Percentiles rank a stretch among this genome's conserved stretches.
Evolutionary conservation across 2,797 vertebrate species (phyloP).

Genomic region (Adelosebastes latens): DNA sequence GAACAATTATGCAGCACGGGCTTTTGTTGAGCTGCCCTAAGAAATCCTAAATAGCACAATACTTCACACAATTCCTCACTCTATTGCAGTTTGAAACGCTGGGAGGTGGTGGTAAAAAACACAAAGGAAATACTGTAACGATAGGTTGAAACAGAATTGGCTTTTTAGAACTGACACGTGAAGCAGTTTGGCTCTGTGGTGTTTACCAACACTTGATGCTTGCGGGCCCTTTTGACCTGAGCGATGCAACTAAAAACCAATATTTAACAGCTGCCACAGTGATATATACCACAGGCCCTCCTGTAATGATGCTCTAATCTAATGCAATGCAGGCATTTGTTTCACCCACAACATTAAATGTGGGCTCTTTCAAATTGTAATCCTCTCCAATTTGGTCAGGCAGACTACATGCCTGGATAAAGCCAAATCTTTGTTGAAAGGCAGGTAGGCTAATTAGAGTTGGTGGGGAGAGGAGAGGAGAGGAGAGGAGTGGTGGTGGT

Average conservation of each 20-base stretch:
- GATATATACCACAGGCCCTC: constrained; percentile 1
- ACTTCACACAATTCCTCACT: constrained; percentile 51
- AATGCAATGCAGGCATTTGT: constrained; percentile 66
- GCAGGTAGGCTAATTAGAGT: constrained; percentile 88
- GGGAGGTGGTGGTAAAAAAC: constrained; percentile 24
- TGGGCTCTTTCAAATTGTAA: constrained; percentile 78
- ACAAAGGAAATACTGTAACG: constrained; percentile 21
- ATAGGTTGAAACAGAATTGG: neutral
- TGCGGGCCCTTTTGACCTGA: constrained; percentile 30
- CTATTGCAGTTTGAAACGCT: constrained; percentile 33
- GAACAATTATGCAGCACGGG: constrained; percentile 72
- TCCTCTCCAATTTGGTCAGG: constrained; percentile 84
- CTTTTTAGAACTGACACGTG: neutral
- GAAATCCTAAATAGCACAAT: constrained; percentile 66
- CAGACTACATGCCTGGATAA: constrained; percentile 78
- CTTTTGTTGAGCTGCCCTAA: constrained; percentile 67
- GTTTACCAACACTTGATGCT: constrained; percentile 53
- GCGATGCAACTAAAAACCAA: neutral
- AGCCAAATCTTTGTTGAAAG: constrained; percentile 90
- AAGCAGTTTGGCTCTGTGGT: neutral
- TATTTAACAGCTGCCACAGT: constrained; percentile 13
- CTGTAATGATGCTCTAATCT: constrained; percentile 52
- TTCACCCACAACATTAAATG: constrained; percentile 70
- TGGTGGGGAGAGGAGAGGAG: constrained; percentile 1
- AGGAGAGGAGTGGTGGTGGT: neutral